Evolutionary conservation across 2,797 vertebrate genomes (phyloP), one percentile per base, ranked within the genome.

Genomic region (Antennarius maculatus): DNA sequence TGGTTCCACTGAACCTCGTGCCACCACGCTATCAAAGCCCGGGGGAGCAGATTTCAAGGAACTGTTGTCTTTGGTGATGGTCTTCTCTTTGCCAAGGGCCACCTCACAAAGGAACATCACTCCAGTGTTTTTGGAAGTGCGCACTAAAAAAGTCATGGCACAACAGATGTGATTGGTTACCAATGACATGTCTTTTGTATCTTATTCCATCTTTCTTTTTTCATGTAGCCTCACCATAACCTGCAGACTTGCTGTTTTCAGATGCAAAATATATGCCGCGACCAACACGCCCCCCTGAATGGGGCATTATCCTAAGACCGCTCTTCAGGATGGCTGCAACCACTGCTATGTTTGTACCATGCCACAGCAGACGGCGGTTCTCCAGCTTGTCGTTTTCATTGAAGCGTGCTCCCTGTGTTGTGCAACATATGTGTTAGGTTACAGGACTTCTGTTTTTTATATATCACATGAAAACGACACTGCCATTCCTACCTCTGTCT

Each of bases 41-140:
- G 68, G 0, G 0, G 95, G 96, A 0, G 95, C 87, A 55, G 80
- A 79, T 23, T 43, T 79, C 61, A 98, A 71, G 0, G 56, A 71
- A 31, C 0, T 0, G 51, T 95, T 6, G 0, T 96, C 93, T 0
- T 0, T 0, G 17, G 92, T 94, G 85, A 97, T 95, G 54, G 73
- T 86, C 68, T 86, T 27, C 62, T 95, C 93, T 73, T 89, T 94
- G 43, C 96, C 96, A 2, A 98, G 90, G 23, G 95, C 95, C 14
- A 98, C 96, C 84, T 99, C 97, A 0, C 85, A 84, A 81, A 99
- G 90, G 89, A 98, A 97, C 97, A 98, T 97, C 82, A 98, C 93
- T 66, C 95, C 95, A 0, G 91, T 77, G 0, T 52, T 71, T 28
- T 93, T 83, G 23, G 88, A 91, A 0, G 88, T 81, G 1, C 13